Conservation (phyloP, 2,797 vertebrate genomes). For the Streptopelia turtur region DNA sequence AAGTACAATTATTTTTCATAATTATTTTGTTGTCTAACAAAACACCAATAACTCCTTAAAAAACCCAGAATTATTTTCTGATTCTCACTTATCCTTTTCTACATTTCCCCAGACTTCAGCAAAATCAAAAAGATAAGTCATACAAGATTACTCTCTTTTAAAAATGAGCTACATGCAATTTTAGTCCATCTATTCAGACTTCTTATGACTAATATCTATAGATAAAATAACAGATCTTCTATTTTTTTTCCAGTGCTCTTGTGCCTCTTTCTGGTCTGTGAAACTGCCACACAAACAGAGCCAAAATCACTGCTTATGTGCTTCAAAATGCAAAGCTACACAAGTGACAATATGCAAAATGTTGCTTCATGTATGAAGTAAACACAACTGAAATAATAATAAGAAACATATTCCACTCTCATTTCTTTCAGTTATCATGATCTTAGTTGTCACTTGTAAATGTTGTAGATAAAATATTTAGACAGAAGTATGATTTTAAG, state of each 20-base stretch:
- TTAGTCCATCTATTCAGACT: background rate
- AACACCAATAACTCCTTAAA: background rate
- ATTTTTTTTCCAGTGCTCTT: background rate
- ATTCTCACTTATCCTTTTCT: background rate
- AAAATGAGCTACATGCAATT: background rate
- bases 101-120: background rate
- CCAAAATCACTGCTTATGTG: background rate
- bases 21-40: background rate
- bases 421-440: constrained; percentile 13
- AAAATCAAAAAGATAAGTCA: background rate
- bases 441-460: constrained; percentile 31
- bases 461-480: constrained; percentile 20
- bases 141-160: background rate
- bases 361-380: background rate
- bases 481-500: constrained; percentile 23
- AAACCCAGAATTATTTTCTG: background rate
- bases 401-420: background rate
- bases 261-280: background rate
- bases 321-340: background rate
- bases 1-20: background rate
- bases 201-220: background rate
- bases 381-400: background rate
- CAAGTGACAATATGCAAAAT: background rate
- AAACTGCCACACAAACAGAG: background rate
- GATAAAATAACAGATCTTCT: background rate